A percentile compares a stretch with the other conserved stretches of the same genome.
These are phyloP conservation scores for Clarias fuscus DNA, from an alignment of 2,797 vertebrate species.

Conservation along the genomic window DNA sequence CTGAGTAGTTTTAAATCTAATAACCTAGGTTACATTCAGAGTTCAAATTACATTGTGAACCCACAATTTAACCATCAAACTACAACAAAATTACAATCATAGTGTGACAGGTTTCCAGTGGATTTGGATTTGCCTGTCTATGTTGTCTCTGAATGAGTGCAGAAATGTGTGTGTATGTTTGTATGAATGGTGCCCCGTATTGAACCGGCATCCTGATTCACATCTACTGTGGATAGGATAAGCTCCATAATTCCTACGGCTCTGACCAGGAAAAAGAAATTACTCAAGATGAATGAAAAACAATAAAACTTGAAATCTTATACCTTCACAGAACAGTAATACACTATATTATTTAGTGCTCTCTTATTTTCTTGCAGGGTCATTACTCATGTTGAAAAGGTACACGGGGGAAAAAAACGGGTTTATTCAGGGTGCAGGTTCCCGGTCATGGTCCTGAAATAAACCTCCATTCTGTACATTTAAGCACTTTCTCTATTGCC, in stretches of 20 bases:
- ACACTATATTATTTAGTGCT: not conserved
- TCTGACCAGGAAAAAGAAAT: not conserved
- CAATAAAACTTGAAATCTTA: not conserved
- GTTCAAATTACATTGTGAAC: too few relatives aligned
- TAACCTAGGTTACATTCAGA: not conserved
- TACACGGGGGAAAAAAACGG: not conserved
- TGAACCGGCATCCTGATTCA: not conserved
- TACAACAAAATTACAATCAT: not conserved
- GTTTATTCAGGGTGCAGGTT: not conserved
- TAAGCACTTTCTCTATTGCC: not conserved
- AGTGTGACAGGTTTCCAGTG: not conserved
- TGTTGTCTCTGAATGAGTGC: not conserved
- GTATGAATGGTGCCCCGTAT: not conserved
- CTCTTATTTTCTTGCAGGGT: not conserved
- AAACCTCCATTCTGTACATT: not conserved
- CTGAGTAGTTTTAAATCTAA: not conserved
- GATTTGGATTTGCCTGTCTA: not conserved
- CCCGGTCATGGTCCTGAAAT: not conserved
- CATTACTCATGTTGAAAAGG: not conserved
- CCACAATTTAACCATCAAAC: not conserved
- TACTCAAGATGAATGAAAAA: not conserved
- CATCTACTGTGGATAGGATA: not conserved
- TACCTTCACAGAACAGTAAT: not conserved
- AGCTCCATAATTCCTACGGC: not conserved
- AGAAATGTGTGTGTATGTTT: not conserved